Conservation (phyloP, 2,797 vertebrate genomes). For the Xenops minutus region DNA sequence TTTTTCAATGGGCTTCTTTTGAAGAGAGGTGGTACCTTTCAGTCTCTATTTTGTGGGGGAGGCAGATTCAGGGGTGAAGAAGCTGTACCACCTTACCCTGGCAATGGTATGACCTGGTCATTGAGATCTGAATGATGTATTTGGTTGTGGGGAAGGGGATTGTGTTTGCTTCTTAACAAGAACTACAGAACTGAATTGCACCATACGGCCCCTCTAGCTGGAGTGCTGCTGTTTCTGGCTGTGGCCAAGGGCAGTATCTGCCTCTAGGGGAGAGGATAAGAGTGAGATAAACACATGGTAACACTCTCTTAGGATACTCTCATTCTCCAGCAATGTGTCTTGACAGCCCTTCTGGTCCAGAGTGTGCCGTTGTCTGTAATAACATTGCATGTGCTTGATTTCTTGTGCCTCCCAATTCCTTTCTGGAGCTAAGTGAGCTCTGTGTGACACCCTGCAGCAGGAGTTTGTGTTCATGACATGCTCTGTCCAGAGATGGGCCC, state of each 20-base stretch:
- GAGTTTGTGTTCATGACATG: not conserved
- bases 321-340: not conserved
- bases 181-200: not conserved
- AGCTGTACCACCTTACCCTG: not conserved
- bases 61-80: not conserved
- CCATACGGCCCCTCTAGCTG: not conserved
- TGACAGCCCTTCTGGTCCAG: slow-evolving; percentile 15
- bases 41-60: not conserved
- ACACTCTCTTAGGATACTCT: not conserved
- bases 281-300: not conserved
- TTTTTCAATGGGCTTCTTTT: not conserved
- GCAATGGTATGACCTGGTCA: not conserved
- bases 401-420: not conserved
- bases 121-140: not conserved
- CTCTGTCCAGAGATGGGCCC: not conserved
- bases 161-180: not conserved
- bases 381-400: not conserved
- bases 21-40: not conserved
- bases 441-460: not conserved
- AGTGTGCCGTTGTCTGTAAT: not conserved
- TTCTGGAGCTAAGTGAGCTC: not conserved
- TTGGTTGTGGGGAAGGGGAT: not conserved
- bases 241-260: not conserved
- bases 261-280: not conserved
- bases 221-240: not conserved